Conservation (phyloP, 2,113 vertebrate genomes). For the Apeltes quadracus region DNA sequence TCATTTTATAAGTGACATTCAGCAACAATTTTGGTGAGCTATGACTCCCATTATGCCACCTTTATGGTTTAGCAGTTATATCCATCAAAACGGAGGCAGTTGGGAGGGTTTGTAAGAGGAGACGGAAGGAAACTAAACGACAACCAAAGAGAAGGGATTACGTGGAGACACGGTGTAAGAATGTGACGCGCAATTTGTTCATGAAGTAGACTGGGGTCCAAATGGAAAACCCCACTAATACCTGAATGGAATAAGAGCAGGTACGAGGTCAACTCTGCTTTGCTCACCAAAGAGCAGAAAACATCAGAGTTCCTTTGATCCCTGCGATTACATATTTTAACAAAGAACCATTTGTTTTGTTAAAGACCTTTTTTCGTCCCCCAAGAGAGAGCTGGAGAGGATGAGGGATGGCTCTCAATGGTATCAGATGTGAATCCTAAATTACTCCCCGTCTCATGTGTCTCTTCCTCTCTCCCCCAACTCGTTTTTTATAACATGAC, state of each 20-base stretch:
- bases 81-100: constrained; percentile 23
- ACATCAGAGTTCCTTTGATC: constrained; percentile 59
- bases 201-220: background rate
- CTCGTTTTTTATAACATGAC: constrained; percentile 6
- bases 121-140: background rate
- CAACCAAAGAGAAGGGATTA: background rate
- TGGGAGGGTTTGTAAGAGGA: background rate
- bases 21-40: constrained; percentile 44
- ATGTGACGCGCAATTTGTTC: constrained; percentile 3
- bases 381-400: constrained; percentile 37
- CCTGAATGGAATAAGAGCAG: background rate
- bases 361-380: constrained; percentile 50
- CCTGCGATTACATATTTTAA: constrained; percentile 65
- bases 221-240: constrained; percentile 7
- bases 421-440: constrained; percentile 45
- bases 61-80: constrained; percentile 40
- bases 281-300: constrained; percentile 41
- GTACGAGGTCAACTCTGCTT: constrained; percentile 14
- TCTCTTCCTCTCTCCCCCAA: constrained; percentile 20
- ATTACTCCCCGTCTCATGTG: constrained; percentile 29
- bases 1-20: constrained; percentile 32
- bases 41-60: constrained; percentile 40
- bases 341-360: constrained; percentile 67
- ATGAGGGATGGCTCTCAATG: constrained; percentile 28
- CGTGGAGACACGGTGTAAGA: background rate